Percentiles rank a stretch among this genome's conserved stretches.
These are phyloP conservation scores for Myopa testacea DNA, from an alignment of 2,888 invertebrate species.

Conservation along the genomic window DNA sequence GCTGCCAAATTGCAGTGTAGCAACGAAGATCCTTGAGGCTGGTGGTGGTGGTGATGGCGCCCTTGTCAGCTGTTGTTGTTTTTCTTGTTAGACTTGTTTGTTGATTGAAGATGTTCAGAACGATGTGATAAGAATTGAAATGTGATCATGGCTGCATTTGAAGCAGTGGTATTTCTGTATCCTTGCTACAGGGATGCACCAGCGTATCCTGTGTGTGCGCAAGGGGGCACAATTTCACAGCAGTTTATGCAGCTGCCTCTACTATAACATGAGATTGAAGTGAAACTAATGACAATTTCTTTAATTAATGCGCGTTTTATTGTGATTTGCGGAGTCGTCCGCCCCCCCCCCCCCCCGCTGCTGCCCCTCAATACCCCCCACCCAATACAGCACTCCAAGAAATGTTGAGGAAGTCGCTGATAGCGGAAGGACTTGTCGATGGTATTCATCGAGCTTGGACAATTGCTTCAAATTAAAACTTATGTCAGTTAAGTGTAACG, in stretches of 20 bases:
- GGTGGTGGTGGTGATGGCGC: background rate
- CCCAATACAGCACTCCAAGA: slow-evolving; percentile 95
- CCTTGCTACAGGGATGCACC: no score
- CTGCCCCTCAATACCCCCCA: slow-evolving; percentile 83
- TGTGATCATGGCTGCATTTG: background rate
- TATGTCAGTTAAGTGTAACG: background rate
- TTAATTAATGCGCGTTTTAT: slow-evolving; percentile 24
- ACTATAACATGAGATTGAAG: no score
- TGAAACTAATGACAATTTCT: no score
- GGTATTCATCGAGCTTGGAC: slow-evolving; percentile 98
- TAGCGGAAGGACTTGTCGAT: slow-evolving; percentile 95
- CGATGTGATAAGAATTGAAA: slow-evolving; percentile 1
- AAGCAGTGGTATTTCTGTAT: background rate
- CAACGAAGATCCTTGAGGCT: background rate
- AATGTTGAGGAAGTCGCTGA: slow-evolving; percentile 94
- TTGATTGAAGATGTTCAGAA: background rate
- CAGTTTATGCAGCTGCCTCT: no score
- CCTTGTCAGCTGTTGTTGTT: slow-evolving; percentile 1
- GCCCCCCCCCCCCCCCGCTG: slow-evolving; percentile 66
- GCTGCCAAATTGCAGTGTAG: slow-evolving; percentile 22
- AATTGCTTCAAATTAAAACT: slow-evolving; percentile 73
- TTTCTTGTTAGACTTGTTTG: background rate
- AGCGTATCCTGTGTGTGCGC: no score
- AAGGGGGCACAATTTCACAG: no score
- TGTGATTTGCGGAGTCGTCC: slow-evolving; percentile 73